phyloP scores from a whole-genome alignment of 2,888 invertebrate genomes.

The Neoascia interrupta region DNA sequence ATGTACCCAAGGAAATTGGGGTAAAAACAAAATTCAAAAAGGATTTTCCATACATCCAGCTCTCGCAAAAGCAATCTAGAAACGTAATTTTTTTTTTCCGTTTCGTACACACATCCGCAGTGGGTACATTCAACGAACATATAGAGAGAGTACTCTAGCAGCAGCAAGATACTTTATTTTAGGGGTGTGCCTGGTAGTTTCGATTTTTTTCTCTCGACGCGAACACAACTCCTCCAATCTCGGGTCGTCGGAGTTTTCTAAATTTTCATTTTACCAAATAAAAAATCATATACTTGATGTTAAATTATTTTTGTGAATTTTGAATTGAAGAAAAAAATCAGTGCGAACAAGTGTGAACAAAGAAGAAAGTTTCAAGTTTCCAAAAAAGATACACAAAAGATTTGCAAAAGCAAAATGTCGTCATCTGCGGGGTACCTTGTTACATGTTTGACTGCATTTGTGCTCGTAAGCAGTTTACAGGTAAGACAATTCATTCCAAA shows the following conservation, averaged over 20 bases:
- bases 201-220: conserved; percentile 69
- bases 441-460: conserved; percentile 57
- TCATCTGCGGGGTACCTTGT: conserved; percentile 55
- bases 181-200: conserved; percentile 70
- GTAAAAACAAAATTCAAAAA: conserved; percentile 2
- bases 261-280: conserved; percentile 21
- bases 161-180: conserved; percentile 67
- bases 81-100: conserved; percentile 52
- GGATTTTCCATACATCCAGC: neutral
- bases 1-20: too few relatives aligned
- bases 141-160: conserved; percentile 51
- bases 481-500: conserved; percentile 41
- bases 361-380: neutral
- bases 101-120: conserved; percentile 62
- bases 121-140: conserved; percentile 42
- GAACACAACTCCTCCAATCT: conserved; percentile 42
- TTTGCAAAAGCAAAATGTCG: conserved; percentile 58
- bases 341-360: conserved; percentile 38
- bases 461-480: conserved; percentile 60
- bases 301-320: neutral
- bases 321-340: conserved; percentile 4
- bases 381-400: conserved; percentile 36
- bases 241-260: conserved; percentile 51
- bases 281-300: conserved; percentile 1
- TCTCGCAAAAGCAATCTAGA: conserved; percentile 2